Base-by-base conservation (phyloP, 2,113 vertebrate genomes). In the Mohoua ochrocephala region DNA sequence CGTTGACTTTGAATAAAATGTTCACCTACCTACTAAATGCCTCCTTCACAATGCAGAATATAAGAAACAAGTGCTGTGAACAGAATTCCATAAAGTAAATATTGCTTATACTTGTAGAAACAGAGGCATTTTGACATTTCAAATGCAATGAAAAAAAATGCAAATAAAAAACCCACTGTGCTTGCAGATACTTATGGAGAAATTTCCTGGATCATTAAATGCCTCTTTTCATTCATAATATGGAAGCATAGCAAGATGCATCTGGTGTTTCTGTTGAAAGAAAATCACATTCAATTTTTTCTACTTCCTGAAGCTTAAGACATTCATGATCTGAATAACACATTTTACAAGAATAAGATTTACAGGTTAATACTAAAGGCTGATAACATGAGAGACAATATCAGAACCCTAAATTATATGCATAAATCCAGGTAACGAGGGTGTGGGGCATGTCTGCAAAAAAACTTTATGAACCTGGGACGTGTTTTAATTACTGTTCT, bases 211-310 rank as follows among this genome's bases (percentile, higher is more conserved):
- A 52, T 87, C 68, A 37, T 92, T 94, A 91, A 86, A 87, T 61
- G 52, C n/a, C 11, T 96, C 71, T 86, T 87, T 79, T 96, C 52
- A 87, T 94, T 96, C 65, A 70, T 74, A 49, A 80, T 80, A 30
- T 26, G 41, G 64, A 84, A 80, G 47, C 19, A 5, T 56, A 75
- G 50, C 45, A 67, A 84, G 71, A 92, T 94, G 94, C 91, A 96
- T 89, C 93, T 94, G 88, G 70, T 79, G 56, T 83, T 87, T 87
- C 84, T 83, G 41, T 73, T 94, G 74, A 82, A 94, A 91, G 65
- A 87, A 87, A 96, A 89, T 93, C 52, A 53, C 11, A 54, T 13
- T 52, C 53, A 22, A 21, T 65, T 90, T 93, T 84, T 87, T 81
- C 41, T 74, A 0, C 78, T 91, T 97, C 91, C 84, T 93, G 79